phyloP scores from a whole-genome alignment of 2,888 invertebrate genomes.

The Drosophila putrida region DNA sequence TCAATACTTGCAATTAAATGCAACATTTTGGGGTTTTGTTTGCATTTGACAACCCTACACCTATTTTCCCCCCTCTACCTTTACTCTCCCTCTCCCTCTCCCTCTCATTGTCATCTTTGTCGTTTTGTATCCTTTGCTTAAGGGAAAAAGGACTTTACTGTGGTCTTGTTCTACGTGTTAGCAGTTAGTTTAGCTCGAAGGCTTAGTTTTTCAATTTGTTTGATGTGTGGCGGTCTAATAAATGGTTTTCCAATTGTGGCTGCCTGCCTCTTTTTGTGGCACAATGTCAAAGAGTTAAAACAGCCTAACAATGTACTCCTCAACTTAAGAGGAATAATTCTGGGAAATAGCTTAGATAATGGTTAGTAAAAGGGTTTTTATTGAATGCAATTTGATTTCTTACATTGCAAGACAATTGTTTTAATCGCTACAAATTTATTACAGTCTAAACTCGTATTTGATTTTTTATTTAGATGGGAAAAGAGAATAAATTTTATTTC shows the following conservation, averaged over 20 bases:
- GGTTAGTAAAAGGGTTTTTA: too few relatives aligned
- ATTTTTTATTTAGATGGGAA: too few relatives aligned
- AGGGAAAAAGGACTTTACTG: background rate
- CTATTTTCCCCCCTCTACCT: background rate
- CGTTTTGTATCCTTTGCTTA: background rate
- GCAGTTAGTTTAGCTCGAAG: slow-evolving; percentile 32
- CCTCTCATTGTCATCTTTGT: background rate
- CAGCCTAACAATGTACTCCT: too few relatives aligned
- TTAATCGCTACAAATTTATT: background rate
- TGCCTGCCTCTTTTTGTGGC: background rate
- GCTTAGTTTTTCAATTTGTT: slow-evolving; percentile 72
- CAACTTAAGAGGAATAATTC: too few relatives aligned
- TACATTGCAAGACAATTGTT: too few relatives aligned
- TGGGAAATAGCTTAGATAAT: too few relatives aligned
- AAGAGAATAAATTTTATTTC: too few relatives aligned
- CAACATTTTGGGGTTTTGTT: slow-evolving; percentile 54
- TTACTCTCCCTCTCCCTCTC: background rate
- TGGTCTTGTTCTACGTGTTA: slow-evolving; percentile 23
- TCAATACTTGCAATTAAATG: slow-evolving; percentile 70
- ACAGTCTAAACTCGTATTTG: too few relatives aligned
- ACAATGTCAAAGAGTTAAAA: background rate
- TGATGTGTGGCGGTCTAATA: slow-evolving; percentile 51
- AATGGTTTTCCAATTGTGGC: slow-evolving; percentile 39
- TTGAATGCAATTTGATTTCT: too few relatives aligned
- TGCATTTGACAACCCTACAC: slow-evolving; percentile 26